phyloP scores from a whole-genome alignment of 2,113 vertebrate genomes.

The Miniopterus natalensis region DNA sequence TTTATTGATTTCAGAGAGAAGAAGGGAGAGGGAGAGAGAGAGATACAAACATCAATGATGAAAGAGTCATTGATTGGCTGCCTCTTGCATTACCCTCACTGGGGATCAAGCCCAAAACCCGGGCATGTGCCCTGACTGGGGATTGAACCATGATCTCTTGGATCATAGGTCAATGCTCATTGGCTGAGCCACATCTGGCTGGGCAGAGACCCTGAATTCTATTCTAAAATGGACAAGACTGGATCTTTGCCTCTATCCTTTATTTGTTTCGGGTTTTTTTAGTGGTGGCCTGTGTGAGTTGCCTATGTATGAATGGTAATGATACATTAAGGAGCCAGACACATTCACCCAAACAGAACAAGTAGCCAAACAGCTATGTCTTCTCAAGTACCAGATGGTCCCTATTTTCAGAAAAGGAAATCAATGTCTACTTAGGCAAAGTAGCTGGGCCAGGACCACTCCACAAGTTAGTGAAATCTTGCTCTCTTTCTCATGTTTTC shows the following conservation, averaged over 20 bases:
- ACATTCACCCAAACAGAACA: conserved; percentile 34
- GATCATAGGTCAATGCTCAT: too few species aligned
- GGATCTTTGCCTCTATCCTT: not conserved
- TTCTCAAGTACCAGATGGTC: conserved; percentile 26
- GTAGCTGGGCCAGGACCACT: not conserved
- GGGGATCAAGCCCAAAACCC: too few species aligned
- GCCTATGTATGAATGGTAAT: conserved; percentile 18
- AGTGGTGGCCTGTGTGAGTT: not conserved
- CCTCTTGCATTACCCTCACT: too few species aligned
- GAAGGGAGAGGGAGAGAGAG: too few species aligned
- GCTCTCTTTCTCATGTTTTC: conserved; percentile 31
- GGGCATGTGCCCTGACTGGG: too few species aligned
- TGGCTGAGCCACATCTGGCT: too few species aligned
- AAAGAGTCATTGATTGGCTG: too few species aligned
- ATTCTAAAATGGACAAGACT: conserved; percentile 37
- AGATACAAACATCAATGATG: too few species aligned
- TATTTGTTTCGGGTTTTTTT: not conserved
- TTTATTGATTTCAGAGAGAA: too few species aligned
- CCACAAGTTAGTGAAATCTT: not conserved
- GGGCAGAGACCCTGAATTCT: conserved; percentile 31
- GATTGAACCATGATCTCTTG: too few species aligned
- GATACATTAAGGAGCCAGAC: not conserved
- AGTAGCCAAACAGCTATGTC: not conserved
- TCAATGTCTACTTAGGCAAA: not conserved
- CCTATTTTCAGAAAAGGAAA: conserved; percentile 30